Base-by-base conservation (phyloP, 2,888 invertebrate genomes). In the Trilocha varians region DNA sequence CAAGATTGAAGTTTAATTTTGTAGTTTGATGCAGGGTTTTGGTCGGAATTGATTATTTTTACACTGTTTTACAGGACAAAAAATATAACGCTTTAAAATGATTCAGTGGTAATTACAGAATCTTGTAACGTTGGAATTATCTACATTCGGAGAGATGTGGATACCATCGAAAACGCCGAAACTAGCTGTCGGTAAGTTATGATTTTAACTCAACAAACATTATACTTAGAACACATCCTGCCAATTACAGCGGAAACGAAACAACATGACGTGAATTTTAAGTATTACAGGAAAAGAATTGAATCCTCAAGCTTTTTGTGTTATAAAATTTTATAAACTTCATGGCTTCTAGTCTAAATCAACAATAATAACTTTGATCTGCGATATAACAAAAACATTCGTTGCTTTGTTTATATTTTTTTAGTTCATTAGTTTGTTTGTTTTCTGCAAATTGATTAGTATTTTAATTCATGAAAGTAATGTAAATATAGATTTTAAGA, bases 101-200 rank as follows among this genome's bases (percentile, higher is more conserved):
- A 52, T 53, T 53, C 49, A 58, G 48, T 52, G 45, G 48, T 46
- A 46, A 36, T 40, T 52, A 44, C 37, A 41, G n/a, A 36, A 13
- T 34, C 40, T 34, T 33, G 32, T n/a, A 41, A 44, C 18, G 42
- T 32, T 34, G 45, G 45, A 44, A 43, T 41, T 44, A 45, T 44
- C 41, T 39, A 34, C 46, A 46, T 47, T 41, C 40, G 37, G 76
- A 73, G n/a, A n/a, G 72, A 92, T 92, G 92, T 92, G 92, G 92
- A 88, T 90, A 63, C 90, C 91, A 53, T 88, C 90, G 51, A 92
- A 91, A 83, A 88, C 89, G 48, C 89, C 91, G 56, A 92, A 92
- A 87, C 88, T 91, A 78, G 92, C 90, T 61, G 91, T 91, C 75
- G 91, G 91, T 91, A 86, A 90, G 91, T 66, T 62, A 62, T 57